Conservation (phyloP, 2,797 vertebrate genomes). For the Falco novaeseelandiae region DNA sequence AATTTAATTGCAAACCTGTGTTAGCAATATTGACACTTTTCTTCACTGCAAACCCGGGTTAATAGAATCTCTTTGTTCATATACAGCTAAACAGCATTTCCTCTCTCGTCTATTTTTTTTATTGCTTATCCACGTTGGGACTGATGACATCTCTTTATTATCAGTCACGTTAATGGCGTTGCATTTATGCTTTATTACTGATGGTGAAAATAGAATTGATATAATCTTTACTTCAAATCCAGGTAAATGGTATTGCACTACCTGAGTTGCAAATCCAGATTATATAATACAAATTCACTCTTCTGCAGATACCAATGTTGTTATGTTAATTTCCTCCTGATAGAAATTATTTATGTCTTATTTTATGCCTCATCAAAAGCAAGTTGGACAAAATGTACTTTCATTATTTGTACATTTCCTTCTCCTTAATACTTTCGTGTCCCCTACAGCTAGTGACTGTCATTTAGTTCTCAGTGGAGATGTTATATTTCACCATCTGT, state of each 20-base stretch:
- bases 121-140: constrained; percentile 13
- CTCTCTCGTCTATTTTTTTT: background rate
- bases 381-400: constrained; percentile 50
- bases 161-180: constrained; percentile 20
- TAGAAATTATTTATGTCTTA: constrained; percentile 71
- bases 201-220: constrained; percentile 35
- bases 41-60: constrained; percentile 8
- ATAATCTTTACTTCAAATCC: constrained; percentile 34
- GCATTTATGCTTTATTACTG: constrained; percentile 43
- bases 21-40: constrained; percentile 59
- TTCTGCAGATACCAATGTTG: constrained; percentile 21
- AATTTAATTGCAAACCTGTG: constrained; percentile 63
- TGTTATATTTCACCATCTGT: constrained; percentile 40
- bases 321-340: constrained; percentile 57
- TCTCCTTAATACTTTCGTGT: constrained; percentile 40
- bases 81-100: constrained; percentile 2
- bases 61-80: constrained; percentile 36
- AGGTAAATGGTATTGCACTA: constrained; percentile 8
- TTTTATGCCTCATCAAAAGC: constrained; percentile 48
- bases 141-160: constrained; percentile 30
- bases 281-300: background rate
- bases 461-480: background rate
- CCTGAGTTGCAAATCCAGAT: constrained; percentile 28
- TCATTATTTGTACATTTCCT: constrained; percentile 34
- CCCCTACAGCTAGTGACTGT: background rate